A percentile compares a stretch with the other conserved stretches of the same genome.
Evolutionary conservation across 2,113 vertebrate species (phyloP).

Genomic region (Lagopus leucura): DNA sequence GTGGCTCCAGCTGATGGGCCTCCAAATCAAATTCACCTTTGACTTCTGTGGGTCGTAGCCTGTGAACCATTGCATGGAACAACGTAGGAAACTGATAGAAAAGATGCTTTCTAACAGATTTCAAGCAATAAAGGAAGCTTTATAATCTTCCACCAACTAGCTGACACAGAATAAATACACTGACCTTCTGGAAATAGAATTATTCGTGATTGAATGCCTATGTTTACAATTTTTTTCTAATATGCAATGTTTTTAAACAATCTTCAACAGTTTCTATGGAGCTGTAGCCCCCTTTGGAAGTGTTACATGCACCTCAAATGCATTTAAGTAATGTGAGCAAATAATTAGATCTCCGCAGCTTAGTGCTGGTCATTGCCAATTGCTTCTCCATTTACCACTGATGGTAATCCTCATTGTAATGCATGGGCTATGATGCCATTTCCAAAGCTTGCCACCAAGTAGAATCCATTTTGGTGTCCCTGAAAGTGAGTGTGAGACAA

Average conservation of each 20-base stretch:
- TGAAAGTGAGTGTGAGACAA: background rate
- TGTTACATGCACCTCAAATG: background rate
- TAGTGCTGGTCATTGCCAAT: background rate
- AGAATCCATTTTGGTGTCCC: background rate
- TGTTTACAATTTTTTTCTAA: background rate
- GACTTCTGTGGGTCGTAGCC: background rate
- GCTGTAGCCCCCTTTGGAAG: background rate
- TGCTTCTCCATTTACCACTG: background rate
- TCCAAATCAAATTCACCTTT: conserved; percentile 64
- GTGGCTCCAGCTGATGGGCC: conserved; percentile 23
- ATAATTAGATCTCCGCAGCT: background rate
- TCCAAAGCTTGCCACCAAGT: background rate
- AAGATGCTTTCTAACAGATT: background rate
- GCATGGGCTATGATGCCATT: fast-evolving
- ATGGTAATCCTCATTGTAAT: background rate
- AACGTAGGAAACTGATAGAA: background rate
- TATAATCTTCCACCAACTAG: background rate
- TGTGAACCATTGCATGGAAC: conserved; percentile 17
- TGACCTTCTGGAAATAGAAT: background rate
- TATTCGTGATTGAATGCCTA: background rate
- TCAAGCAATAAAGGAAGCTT: background rate
- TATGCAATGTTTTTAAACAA: fast-evolving
- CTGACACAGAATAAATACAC: background rate
- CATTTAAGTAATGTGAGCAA: background rate
- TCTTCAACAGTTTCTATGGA: background rate